phyloP scores from a whole-genome alignment of 1,140 invertebrate species.

The Caerostris extrusa region DNA sequence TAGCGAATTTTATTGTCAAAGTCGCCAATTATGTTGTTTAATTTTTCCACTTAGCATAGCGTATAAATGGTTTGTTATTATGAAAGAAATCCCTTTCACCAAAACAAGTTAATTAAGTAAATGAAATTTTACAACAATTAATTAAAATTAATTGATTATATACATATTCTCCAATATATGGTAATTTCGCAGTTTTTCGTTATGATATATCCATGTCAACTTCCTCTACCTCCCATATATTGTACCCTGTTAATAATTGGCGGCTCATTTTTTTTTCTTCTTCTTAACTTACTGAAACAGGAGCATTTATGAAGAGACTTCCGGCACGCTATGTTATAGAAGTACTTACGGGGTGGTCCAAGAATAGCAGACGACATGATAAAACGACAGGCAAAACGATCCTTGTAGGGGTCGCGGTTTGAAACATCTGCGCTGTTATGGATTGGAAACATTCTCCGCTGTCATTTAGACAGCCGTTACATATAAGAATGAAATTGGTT shows the following conservation, averaged over 20 bases:
- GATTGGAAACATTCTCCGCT: conserved; percentile 7
- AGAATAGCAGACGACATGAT: conserved; percentile 33
- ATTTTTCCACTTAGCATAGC: too few species aligned
- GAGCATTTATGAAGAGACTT: neutral
- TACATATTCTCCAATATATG: too few species aligned
- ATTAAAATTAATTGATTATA: too few species aligned
- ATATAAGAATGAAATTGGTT: conserved; percentile 11
- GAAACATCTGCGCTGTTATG: conserved; percentile 3
- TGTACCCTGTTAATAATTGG: neutral
- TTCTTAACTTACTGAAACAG: neutral
- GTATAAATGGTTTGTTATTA: too few species aligned
- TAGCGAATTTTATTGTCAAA: too few species aligned
- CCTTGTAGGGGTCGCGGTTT: neutral
- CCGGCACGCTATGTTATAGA: neutral
- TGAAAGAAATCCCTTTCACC: too few species aligned
- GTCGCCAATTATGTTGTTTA: too few species aligned
- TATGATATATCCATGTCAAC: too few species aligned
- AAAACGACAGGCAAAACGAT: neutral
- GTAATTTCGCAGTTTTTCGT: too few species aligned
- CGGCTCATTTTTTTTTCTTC: neutral
- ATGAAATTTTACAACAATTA: too few species aligned
- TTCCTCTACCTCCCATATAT: neutral
- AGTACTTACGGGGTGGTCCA: neutral
- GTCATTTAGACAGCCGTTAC: conserved; percentile 2
- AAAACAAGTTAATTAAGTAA: too few species aligned